Base-by-base conservation (phyloP, 2,888 invertebrate species). In the Drosophila kuntzei region DNA sequence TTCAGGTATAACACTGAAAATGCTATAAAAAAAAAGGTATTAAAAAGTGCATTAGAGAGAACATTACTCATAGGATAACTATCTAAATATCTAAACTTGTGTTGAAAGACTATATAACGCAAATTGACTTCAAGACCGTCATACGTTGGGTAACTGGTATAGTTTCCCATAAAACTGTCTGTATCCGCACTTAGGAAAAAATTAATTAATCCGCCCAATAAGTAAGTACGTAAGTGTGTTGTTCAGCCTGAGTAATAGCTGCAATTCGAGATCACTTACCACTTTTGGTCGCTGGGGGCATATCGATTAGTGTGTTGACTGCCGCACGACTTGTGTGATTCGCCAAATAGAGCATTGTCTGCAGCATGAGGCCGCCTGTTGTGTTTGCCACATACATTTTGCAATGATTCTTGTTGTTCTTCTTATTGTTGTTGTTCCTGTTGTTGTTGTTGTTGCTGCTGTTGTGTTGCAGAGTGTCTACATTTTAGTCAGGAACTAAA, bases 301-400 rank as follows among this genome's bases (percentile, higher is more conserved):
- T 74, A 77, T 91, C 90, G 58, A 91, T 89, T 57, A 92, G 67
- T 12, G 91, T 89, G 65, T 91, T 91, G 53, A 90, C 87, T 18
- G 91, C 89, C 6, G 90, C 90, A 39, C 91, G 79, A 74, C 90
- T 91, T 20, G 92, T 91, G 60, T 92, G 91, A 81, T 92, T 92
- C 14, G 92, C 92, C 82, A 92, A 83, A 76, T 91, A 92, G 57
- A 92, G 80, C 91, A 92, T 92, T 34, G 92, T 92, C 79, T 92
- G 92, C 70, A 92, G 87, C 90, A 92, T 90, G 54, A 92, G 80
- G 79, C 92, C 91, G 69, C 91, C 90, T 4, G 92, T 92, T n/a
- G 90, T 80, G 65, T 92, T 92, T 51, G 90, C 84, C 63, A 92
- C 87, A 71, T 90, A 90, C 91, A 91, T 92, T 46, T 58, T 77